A percentile compares a stretch with the other conserved stretches of the same genome.
Conservation (phyloP, 64 coral and sea anemone species). For the Stichodactyla mertensii region DNA sequence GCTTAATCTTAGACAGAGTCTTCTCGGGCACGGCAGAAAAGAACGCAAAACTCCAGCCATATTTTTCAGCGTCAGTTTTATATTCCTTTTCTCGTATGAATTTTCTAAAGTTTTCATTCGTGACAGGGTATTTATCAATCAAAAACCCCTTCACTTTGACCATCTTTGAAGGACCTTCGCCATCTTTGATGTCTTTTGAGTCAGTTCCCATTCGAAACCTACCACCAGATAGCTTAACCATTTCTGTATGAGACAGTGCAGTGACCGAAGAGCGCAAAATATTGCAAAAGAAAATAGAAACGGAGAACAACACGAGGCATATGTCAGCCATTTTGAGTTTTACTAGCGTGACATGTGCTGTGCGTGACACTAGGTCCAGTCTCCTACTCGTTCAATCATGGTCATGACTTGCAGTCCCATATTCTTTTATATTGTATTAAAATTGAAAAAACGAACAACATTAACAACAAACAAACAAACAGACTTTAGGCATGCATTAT, state of each 20-base stretch:
- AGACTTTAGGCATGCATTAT: no score
- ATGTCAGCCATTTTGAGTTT: background rate
- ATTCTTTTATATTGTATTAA: background rate
- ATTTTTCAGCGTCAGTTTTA: conserved; percentile 76
- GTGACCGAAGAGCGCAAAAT: background rate
- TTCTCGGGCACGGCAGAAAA: conserved; percentile 62
- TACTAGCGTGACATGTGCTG: background rate
- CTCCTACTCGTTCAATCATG: no score
- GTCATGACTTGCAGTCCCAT: background rate
- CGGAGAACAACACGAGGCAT: background rate
- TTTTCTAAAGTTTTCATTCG: conserved; percentile 73
- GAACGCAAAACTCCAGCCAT: conserved; percentile 90
- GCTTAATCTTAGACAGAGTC: conserved; percentile 60
- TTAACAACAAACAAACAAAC: background rate
- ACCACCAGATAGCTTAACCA: conserved; percentile 41
- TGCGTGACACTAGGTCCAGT: background rate
- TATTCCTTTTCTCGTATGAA: conserved; percentile 78
- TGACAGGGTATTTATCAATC: conserved; percentile 77
- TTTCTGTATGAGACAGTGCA: background rate
- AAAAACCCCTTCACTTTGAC: conserved; percentile 59
- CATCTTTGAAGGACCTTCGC: conserved; percentile 25
- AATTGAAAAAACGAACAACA: no score
- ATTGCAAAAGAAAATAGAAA: background rate
- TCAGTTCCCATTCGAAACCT: conserved; percentile 45
- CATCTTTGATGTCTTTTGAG: conserved; percentile 26